Conservation (phyloP, 2,797 vertebrate genomes). For the Gobionotothen gibberifrons region DNA sequence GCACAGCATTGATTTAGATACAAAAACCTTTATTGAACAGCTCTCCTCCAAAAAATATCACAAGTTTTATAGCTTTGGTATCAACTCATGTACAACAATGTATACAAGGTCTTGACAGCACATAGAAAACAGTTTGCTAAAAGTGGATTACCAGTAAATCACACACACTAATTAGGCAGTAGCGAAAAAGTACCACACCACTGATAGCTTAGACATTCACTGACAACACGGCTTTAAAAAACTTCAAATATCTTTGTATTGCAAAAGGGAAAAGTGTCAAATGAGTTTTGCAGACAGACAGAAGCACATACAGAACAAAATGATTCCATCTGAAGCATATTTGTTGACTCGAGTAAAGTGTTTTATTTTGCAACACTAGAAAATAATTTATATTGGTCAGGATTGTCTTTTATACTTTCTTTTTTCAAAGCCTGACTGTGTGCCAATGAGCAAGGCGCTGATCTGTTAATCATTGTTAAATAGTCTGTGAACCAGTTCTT, state of each 20-base stretch:
- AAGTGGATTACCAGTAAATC: constrained; percentile 33
- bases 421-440: background rate
- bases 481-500: background rate
- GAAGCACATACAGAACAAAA: constrained; percentile 39
- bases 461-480: constrained; percentile 6
- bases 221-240: constrained; percentile 37
- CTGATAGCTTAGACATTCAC: constrained; percentile 32
- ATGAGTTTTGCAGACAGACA: constrained; percentile 44
- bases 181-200: constrained; percentile 26
- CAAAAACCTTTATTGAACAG: constrained; percentile 62
- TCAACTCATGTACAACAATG: constrained; percentile 50
- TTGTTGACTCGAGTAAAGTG: background rate
- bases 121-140: constrained; percentile 37
- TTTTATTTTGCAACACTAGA: constrained; percentile 1
- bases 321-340: constrained; percentile 1
- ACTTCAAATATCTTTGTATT: constrained; percentile 20
- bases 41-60: constrained; percentile 50
- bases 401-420: background rate
- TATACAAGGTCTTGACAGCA: constrained; percentile 33
- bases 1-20: constrained; percentile 2
- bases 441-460: constrained; percentile 43
- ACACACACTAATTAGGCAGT: constrained; percentile 12
- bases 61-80: constrained; percentile 62
- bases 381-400: background rate
- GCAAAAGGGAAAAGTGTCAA: constrained; percentile 22